Percentiles rank a stretch among this genome's conserved stretches.
Conservation (phyloP, 2,888 invertebrate genomes). For the Drosophila helvetica region DNA sequence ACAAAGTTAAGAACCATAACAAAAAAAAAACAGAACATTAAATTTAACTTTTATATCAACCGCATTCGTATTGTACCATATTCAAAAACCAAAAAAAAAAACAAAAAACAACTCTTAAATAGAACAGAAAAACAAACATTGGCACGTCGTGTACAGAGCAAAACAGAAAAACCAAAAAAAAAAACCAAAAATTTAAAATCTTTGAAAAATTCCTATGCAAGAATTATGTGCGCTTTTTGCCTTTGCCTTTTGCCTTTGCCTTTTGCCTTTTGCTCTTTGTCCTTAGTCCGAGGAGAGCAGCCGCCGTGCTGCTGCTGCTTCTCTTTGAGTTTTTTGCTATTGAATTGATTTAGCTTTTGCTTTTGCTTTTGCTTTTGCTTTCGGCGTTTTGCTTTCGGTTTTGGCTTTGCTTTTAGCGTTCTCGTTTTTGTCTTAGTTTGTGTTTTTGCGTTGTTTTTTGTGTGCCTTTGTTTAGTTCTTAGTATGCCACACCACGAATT, state of each 20-base stretch:
- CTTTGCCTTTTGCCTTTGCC: conserved; percentile 24
- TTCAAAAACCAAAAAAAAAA: conserved; percentile 13
- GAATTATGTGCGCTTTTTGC: conserved; percentile 63
- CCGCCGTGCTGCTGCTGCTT: conserved; percentile 14
- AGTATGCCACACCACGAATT: conserved; percentile 54
- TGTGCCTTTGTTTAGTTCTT: conserved; percentile 28
- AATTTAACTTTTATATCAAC: conserved; percentile 30
- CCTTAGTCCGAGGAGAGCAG: conserved; percentile 23
- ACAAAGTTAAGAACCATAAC: conserved; percentile 30
- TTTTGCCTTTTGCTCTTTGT: conserved; percentile 36
- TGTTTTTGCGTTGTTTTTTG: conserved; percentile 15
- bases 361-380: conserved; percentile 13
- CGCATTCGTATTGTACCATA: conserved; percentile 36
- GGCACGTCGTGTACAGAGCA: conserved; percentile 63
- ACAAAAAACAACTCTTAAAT: not conserved
- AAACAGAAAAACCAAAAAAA: conserved; percentile 24
- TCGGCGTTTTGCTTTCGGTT: conserved; percentile 2
- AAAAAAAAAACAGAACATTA: conserved; percentile 26
- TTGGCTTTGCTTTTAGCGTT: conserved; percentile 30
- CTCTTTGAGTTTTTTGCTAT: conserved; percentile 9
- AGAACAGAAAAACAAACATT: conserved; percentile 41
- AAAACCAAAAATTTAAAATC: conserved; percentile 27
- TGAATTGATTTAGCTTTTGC: conserved; percentile 1
- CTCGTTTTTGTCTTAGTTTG: conserved; percentile 11
- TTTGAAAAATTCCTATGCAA: conserved; percentile 67